These are phyloP conservation scores for Hyalella azteca DNA, from an alignment of 2,888 invertebrate species.

Conservation along the genomic window DNA sequence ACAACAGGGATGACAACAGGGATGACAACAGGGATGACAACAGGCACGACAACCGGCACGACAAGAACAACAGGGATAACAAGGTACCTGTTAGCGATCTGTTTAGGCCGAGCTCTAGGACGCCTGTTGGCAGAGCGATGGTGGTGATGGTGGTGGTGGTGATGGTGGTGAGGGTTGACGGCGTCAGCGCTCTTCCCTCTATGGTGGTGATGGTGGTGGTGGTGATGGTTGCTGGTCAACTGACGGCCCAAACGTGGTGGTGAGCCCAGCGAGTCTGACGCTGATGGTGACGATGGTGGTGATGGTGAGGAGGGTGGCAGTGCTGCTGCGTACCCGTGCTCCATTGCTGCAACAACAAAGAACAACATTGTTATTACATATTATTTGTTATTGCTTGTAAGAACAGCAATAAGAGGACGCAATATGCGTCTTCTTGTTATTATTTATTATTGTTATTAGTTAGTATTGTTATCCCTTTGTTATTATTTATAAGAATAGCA, in stretches of 20 bases:
- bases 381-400: too few relatives aligned
- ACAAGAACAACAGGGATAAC: too few relatives aligned
- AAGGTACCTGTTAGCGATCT: slow-evolving; percentile 11
- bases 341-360: background rate
- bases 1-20: too few relatives aligned
- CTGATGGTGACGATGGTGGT: background rate
- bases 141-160: slow-evolving; percentile 24
- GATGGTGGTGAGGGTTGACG: slow-evolving; percentile 1
- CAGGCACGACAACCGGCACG: too few relatives aligned
- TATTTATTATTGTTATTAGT: too few relatives aligned
- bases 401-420: too few relatives aligned
- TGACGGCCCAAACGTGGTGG: background rate
- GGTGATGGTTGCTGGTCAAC: slow-evolving; percentile 14
- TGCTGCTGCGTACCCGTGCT: slow-evolving; percentile 7
- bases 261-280: background rate
- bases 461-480: too few relatives aligned
- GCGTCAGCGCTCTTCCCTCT: slow-evolving; percentile 26
- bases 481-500: too few relatives aligned
- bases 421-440: too few relatives aligned
- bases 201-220: slow-evolving; percentile 21
- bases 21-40: too few relatives aligned
- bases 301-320: background rate
- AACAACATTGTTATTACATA: too few relatives aligned
- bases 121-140: slow-evolving; percentile 1
- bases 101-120: slow-evolving; percentile 2